These are phyloP conservation scores for Anolis carolinensis DNA, from an alignment of 2,113 vertebrate species.

Conservation along the genomic window DNA sequence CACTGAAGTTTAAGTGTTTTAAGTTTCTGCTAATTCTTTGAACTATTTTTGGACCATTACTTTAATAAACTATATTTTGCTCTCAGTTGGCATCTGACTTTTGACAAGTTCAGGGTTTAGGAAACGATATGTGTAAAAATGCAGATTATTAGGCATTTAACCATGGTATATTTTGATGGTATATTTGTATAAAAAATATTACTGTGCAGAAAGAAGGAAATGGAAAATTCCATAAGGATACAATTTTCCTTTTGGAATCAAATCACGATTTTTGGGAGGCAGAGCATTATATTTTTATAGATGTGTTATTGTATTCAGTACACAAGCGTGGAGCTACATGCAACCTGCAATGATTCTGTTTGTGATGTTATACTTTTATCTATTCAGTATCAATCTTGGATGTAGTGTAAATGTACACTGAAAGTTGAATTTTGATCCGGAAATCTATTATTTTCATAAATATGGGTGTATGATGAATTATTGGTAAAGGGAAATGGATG, in stretches of 20 bases:
- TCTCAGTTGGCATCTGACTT: too few species aligned
- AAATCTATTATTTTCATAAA: neutral
- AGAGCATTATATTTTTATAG: neutral
- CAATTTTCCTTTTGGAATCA: too few species aligned
- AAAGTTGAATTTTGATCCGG: neutral
- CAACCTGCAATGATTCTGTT: neutral
- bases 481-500: neutral
- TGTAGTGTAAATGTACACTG: neutral
- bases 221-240: neutral
- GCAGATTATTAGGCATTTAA: neutral
- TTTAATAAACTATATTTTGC: too few species aligned
- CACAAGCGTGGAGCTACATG: neutral
- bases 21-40: too few species aligned
- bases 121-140: conserved; percentile 9
- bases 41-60: too few species aligned
- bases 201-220: neutral
- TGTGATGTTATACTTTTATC: neutral
- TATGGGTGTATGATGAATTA: neutral
- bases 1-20: too few species aligned
- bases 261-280: neutral
- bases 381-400: neutral
- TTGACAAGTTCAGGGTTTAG: neutral
- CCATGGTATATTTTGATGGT: neutral
- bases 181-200: neutral
- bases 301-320: neutral